Percentiles rank a stretch among this genome's conserved stretches.
phyloP scores from a whole-genome alignment of 2,888 invertebrate genomes.

The Barypeithes pellucidus region DNA sequence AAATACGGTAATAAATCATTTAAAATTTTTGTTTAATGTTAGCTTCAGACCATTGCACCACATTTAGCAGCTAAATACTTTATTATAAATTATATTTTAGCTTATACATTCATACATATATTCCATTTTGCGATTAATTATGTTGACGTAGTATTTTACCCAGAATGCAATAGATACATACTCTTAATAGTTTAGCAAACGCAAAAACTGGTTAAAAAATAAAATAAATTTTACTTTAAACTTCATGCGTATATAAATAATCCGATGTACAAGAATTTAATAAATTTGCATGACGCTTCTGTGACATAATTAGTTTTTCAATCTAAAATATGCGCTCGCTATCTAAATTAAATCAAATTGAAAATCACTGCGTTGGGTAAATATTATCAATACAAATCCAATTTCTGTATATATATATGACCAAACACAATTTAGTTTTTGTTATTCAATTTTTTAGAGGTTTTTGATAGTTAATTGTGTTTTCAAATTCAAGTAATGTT shows the following conservation, averaged over 20 bases:
- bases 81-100: slow-evolving; percentile 4
- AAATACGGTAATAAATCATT: slow-evolving; percentile 1
- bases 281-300: slow-evolving; percentile 3
- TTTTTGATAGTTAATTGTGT: too few relatives aligned
- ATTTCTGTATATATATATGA: neutral
- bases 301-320: neutral
- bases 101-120: neutral
- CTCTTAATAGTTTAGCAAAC: neutral
- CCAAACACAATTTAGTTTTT: neutral
- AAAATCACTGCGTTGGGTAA: neutral
- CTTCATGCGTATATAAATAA: too few relatives aligned
- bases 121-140: neutral
- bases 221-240: too few relatives aligned
- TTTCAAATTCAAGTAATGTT: too few relatives aligned
- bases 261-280: neutral
- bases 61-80: slow-evolving; percentile 1
- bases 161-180: neutral
- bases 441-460: too few relatives aligned
- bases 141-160: neutral
- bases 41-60: neutral
- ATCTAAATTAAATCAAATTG: slow-evolving; percentile 17
- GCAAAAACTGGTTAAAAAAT: neutral
- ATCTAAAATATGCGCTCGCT: neutral
- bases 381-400: slow-evolving; percentile 2
- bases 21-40: neutral